Evolutionary conservation across 2,797 vertebrate genomes (phyloP), one percentile per base, ranked within the genome.

Genomic region (Eupleurogrammus muticus): DNA sequence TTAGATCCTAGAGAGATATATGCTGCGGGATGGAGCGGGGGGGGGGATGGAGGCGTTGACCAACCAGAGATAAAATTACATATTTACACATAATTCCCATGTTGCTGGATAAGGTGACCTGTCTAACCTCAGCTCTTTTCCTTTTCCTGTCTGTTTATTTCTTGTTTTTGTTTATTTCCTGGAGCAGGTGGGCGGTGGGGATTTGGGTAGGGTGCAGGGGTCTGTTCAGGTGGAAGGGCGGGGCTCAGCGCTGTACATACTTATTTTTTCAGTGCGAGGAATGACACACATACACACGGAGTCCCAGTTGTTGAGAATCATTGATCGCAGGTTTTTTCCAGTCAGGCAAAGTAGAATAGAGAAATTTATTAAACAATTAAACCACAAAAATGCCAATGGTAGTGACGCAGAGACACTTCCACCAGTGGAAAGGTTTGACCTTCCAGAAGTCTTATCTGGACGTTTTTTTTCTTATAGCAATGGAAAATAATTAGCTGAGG

Each of bases 231-330:
- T 10, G 66, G 78, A 46, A 8, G 56, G 23, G 56, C 0, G 36
- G 77, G 73, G 82, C 76, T 91, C 84, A 71, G 83, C 78, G 89
- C 92, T 94, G 94, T 94, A 93, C 84, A 93, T 93, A 94, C 86
- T 93, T 92, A 72, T 94, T 93, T 91, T 92, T 89, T 78, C 85
- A 90, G 86, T 91, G 88, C 83, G 42, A 85, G 61, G 55, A 82
- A 75, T n/a, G 66, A 86, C 68, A 83, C 52, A 52, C 74, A 28
- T n/a, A 75, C 35, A 70, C 66, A 56, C 57, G 56, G 46, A 66
- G 74, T 74, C 76, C 62, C 75, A 55, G 70, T 53, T 44, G 63
- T 75, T 68, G 35, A 76, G 75, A 80, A 66, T 53, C 64, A 77
- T 64, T 23, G 44, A 70, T 66, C 4, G 38, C 56, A 75, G 81